Conservation (phyloP, 2,113 vertebrate genomes). For the Chaetura pelagica region DNA sequence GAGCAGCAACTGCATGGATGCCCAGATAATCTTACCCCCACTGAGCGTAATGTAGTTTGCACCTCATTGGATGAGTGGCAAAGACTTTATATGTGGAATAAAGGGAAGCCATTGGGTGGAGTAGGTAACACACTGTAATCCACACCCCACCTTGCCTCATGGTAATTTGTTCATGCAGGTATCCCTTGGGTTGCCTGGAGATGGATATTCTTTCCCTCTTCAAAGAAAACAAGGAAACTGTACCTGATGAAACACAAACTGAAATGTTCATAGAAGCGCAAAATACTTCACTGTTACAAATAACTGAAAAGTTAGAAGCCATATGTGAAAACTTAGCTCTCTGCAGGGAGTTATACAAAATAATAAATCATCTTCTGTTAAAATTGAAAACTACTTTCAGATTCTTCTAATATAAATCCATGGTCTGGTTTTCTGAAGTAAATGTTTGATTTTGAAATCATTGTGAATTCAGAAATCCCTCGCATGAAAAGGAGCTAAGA, state of each 20-base stretch:
- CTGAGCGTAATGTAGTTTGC: neutral
- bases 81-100: neutral
- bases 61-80: neutral
- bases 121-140: neutral
- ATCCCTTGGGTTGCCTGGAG: neutral
- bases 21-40: neutral
- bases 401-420: neutral
- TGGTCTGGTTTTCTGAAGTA: neutral
- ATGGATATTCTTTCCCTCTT: conserved; percentile 1
- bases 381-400: neutral
- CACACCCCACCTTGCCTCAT: conserved; percentile 33
- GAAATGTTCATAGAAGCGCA: neutral
- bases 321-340: neutral
- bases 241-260: neutral
- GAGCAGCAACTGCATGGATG: neutral
- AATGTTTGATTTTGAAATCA: neutral
- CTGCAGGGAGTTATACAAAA: neutral
- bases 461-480: neutral
- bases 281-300: neutral
- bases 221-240: conserved; percentile 15
- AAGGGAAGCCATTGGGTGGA: conserved; percentile 29
- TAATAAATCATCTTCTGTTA: neutral
- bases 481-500: neutral
- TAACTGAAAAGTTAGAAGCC: neutral
- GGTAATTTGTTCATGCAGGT: neutral